Evolutionary conservation across 2,888 invertebrate genomes (phyloP).

Genomic region (Dasysyrphus albostriatus): DNA sequence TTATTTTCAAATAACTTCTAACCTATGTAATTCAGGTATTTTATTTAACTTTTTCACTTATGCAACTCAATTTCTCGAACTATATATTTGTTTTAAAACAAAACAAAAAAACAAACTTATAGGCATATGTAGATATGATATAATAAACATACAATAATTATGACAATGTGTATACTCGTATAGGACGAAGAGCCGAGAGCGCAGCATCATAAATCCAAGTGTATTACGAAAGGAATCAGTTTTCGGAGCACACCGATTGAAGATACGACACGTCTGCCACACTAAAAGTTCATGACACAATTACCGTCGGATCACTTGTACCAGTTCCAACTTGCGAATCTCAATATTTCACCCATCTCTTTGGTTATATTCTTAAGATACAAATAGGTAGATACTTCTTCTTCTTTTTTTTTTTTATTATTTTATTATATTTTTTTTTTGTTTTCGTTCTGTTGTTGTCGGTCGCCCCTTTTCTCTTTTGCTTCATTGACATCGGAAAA

Average conservation of each 20-base stretch:
- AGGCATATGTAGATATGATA: not conserved
- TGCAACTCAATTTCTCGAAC: not conserved
- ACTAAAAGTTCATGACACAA: constrained; percentile 80
- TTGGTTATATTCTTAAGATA: constrained; percentile 43
- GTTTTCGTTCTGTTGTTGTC: constrained; percentile 35
- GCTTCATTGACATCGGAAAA: constrained; percentile 66
- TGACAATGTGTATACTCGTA: not conserved
- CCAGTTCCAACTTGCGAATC: constrained; percentile 72
- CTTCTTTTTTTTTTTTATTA: not conserved
- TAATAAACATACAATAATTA: constrained; percentile 32
- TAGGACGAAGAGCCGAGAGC: constrained; percentile 47
- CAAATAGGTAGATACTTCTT: constrained; percentile 40
- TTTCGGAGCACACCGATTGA: constrained; percentile 79
- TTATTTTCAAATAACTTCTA: no score
- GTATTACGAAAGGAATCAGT: constrained; percentile 70
- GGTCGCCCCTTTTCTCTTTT: constrained; percentile 16
- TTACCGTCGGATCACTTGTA: constrained; percentile 77
- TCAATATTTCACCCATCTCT: constrained; percentile 68
- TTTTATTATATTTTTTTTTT: constrained; percentile 25
- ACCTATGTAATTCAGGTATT: no score
- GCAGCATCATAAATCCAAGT: constrained; percentile 57
- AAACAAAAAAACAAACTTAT: not conserved
- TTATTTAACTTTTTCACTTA: no score
- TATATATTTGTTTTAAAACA: not conserved
- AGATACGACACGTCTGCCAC: constrained; percentile 82